Conservation (phyloP, 2,113 vertebrate species). For the Tenrec ecaudatus region DNA sequence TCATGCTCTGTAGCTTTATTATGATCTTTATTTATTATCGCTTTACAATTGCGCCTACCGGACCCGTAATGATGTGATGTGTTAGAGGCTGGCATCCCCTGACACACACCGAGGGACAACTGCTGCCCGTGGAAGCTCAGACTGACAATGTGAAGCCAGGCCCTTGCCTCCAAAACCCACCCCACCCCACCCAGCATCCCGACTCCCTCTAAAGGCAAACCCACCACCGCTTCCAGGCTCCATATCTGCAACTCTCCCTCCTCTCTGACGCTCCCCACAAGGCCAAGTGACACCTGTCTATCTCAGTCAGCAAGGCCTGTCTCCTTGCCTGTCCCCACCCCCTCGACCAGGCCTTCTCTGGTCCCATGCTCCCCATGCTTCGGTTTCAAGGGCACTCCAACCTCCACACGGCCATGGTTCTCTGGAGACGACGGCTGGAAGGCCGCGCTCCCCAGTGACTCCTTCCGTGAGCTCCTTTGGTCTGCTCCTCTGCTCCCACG, state of each 20-base stretch:
- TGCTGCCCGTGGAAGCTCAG: neutral
- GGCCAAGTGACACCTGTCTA: neutral
- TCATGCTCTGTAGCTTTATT: too few relatives aligned
- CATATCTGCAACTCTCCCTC: neutral
- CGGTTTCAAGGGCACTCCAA: too few relatives aligned
- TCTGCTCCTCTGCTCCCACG: neutral
- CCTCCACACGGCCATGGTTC: neutral
- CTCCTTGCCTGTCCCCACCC: neutral
- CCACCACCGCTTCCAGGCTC: neutral
- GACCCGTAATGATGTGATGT: too few relatives aligned
- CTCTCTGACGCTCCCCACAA: neutral
- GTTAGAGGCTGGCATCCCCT: too few relatives aligned
- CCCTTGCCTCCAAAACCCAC: neutral
- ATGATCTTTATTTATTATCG: too few relatives aligned
- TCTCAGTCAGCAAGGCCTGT: neutral
- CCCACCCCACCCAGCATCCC: neutral
- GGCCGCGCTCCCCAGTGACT: neutral
- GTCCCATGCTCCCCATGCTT: neutral
- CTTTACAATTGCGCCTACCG: too few relatives aligned
- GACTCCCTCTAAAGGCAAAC: neutral
- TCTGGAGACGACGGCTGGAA: neutral
- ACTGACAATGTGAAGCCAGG: neutral
- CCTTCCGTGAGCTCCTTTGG: neutral
- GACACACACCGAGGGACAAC: too few relatives aligned
- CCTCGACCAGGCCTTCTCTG: neutral